phyloP scores from a whole-genome alignment of 2,797 vertebrate genomes.

The Hyperoplus immaculatus region DNA sequence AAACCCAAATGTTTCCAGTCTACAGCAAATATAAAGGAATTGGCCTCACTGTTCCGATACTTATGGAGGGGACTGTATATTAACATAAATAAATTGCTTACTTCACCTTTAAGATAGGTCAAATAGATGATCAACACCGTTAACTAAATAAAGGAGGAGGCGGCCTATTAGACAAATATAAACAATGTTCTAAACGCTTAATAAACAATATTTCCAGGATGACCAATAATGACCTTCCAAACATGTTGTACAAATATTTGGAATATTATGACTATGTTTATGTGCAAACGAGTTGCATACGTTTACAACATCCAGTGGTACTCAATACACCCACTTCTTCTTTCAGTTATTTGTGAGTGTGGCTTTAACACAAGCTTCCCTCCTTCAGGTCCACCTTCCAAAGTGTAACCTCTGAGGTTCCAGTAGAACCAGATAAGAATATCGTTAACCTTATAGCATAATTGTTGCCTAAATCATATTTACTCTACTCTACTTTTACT shows the following conservation, averaged over 20 bases:
- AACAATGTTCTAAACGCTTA: not conserved
- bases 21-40: too few species aligned
- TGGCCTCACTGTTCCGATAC: too few species aligned
- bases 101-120: too few species aligned
- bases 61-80: too few species aligned
- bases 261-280: not conserved
- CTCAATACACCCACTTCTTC: not conserved
- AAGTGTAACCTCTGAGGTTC: not conserved
- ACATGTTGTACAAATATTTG: not conserved
- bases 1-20: too few species aligned
- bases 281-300: not conserved
- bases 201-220: not conserved
- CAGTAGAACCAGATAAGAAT: not conserved
- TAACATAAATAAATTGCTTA: too few species aligned
- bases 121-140: too few species aligned
- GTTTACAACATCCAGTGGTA: not conserved
- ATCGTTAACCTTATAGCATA: too few species aligned
- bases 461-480: too few species aligned
- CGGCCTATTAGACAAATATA: too few species aligned
- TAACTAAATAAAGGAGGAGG: too few species aligned
- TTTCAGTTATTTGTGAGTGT: not conserved
- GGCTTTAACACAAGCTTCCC: accelerated
- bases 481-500: too few species aligned
- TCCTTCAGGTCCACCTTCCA: not conserved
- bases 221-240: not conserved